Conservation (phyloP, 2,113 vertebrate species). For the Phrynosoma platyrhinos region DNA sequence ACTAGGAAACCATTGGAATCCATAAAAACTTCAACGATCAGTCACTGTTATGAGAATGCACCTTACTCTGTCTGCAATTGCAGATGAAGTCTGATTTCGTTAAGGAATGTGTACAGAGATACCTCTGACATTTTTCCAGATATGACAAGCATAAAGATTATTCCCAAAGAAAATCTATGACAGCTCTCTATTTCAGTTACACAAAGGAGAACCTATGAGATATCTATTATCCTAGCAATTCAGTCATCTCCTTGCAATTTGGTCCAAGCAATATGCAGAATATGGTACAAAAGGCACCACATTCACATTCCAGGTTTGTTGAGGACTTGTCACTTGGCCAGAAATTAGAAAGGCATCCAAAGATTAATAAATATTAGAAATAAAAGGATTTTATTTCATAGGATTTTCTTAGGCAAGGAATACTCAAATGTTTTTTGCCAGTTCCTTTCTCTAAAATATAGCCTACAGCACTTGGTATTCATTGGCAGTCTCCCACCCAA, state of each 20-base stretch:
- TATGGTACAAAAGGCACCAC: not conserved
- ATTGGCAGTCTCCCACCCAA: too few relatives aligned
- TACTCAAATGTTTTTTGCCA: too few relatives aligned
- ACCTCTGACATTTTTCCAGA: conserved; percentile 40
- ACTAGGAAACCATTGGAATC: conserved; percentile 77
- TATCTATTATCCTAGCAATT: conserved; percentile 34
- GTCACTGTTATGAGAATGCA: conserved; percentile 71
- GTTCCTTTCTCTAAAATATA: too few relatives aligned
- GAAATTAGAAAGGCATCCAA: not conserved
- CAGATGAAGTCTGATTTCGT: conserved; percentile 43
- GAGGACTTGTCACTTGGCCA: not conserved
- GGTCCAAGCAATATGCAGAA: not conserved
- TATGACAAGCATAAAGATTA: conserved; percentile 67
- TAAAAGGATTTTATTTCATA: too few relatives aligned
- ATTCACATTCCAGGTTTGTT: not conserved
- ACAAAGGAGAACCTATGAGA: conserved; percentile 37
- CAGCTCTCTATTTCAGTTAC: conserved; percentile 39
- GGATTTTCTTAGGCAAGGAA: too few relatives aligned
- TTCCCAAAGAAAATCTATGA: conserved; percentile 53
- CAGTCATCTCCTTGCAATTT: not conserved
- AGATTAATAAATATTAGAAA: too few relatives aligned
- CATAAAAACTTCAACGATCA: conserved; percentile 70
- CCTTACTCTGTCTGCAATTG: conserved; percentile 69
- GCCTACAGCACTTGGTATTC: too few relatives aligned
- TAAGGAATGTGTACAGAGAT: conserved; percentile 37